phyloP scores from a whole-genome alignment of 2,113 vertebrate genomes.

The Cheirogaleus medius region DNA sequence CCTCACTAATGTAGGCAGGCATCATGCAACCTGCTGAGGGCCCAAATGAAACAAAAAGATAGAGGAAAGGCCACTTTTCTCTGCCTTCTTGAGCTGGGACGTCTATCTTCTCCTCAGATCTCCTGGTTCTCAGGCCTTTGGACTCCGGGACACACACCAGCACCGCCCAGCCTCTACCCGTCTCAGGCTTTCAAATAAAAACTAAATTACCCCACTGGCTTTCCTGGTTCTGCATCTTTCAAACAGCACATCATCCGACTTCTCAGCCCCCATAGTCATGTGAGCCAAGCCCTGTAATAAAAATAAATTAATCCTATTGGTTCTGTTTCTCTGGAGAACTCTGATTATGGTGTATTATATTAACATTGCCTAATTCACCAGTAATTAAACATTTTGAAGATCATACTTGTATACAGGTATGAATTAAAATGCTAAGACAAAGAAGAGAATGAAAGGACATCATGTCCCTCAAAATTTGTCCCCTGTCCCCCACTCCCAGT shows the following conservation, averaged over 20 bases:
- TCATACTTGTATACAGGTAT: neutral
- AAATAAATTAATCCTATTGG: neutral
- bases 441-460: neutral
- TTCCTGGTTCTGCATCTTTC: neutral
- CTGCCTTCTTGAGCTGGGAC: neutral
- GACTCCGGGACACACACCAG: neutral
- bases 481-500: neutral
- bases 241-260: neutral
- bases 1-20: neutral
- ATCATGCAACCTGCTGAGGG: neutral
- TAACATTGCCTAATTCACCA: neutral
- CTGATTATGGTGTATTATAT: neutral
- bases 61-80: neutral
- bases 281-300: neutral
- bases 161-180: rapidly evolving
- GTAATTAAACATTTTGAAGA: neutral
- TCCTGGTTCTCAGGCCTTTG: neutral
- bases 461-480: neutral
- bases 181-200: neutral
- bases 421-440: neutral
- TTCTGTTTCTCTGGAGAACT: neutral
- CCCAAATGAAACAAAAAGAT: neutral
- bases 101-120: neutral
- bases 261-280: neutral
- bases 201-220: neutral